A percentile compares a stretch with the other conserved stretches of the same genome.
Conservation (phyloP, 35 echinoderm and acorn worm species). For the Holothuria glaberrima region DNA sequence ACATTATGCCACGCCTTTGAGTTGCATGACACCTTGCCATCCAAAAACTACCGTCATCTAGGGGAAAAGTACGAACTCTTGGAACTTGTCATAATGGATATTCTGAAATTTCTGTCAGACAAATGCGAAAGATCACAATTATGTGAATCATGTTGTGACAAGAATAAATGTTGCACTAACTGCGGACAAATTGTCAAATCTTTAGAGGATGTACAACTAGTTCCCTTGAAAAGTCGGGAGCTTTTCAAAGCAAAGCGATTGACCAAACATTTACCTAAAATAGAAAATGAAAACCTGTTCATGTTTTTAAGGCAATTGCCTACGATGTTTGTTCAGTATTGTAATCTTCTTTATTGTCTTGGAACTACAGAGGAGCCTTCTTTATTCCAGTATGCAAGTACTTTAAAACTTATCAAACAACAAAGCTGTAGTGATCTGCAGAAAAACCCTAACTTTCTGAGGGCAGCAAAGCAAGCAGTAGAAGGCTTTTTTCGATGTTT, state of each 20-base stretch:
- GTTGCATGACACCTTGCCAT: not conserved
- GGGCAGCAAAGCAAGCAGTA: slow-evolving; percentile 27
- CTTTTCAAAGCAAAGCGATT: slow-evolving; percentile 11
- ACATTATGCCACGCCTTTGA: not conserved
- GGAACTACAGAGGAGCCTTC: slow-evolving; percentile 32
- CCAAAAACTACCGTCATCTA: not conserved
- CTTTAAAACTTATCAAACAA: slow-evolving; percentile 5
- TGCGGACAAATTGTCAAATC: not conserved
- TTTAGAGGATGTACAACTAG: not conserved
- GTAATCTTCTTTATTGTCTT: not conserved
- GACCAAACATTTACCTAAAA: slow-evolving; percentile 4
- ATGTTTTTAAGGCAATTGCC: slow-evolving; percentile 10
- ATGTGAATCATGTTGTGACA: not conserved
- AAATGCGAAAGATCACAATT: not conserved
- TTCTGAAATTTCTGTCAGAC: not conserved
- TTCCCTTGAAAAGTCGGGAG: not conserved
- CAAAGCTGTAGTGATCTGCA: not conserved
- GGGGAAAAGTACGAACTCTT: not conserved
- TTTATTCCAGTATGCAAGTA: slow-evolving; percentile 19
- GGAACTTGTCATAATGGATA: not conserved
- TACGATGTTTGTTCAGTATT: not conserved
- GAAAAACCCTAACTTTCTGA: not conserved
- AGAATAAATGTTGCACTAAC: not conserved
- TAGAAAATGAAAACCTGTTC: slow-evolving; percentile 9
- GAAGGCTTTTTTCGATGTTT: slow-evolving; percentile 28